These are phyloP conservation scores for Takifugu flavidus DNA, from an alignment of 2,113 vertebrate genomes.

Conservation along the genomic window DNA sequence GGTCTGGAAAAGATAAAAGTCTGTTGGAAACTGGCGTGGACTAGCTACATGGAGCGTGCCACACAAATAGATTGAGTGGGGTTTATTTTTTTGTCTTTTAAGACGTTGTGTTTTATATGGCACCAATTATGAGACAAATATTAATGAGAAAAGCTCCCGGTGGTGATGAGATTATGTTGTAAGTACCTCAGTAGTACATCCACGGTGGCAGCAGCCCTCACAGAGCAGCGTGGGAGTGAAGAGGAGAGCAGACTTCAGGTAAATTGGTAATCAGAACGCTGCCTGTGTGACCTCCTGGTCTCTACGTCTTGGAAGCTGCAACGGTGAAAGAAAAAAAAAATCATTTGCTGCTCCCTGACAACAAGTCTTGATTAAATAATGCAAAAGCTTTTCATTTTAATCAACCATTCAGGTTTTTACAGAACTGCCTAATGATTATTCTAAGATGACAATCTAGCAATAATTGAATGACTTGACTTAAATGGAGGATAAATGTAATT, in stretches of 20 bases:
- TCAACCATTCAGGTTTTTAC: conserved; percentile 50
- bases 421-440: conserved; percentile 50
- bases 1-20: too few relatives aligned
- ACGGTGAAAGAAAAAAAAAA: conserved; percentile 24
- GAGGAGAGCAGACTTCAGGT: conserved; percentile 10
- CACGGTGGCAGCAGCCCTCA: too few relatives aligned
- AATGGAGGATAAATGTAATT: conserved; percentile 45
- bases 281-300: conserved; percentile 27
- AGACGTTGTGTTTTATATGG: background rate
- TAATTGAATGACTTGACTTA: conserved; percentile 43
- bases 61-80: background rate
- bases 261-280: conserved; percentile 34
- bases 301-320: conserved; percentile 1
- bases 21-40: too few relatives aligned
- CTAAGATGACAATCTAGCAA: conserved; percentile 38
- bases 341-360: conserved; percentile 32
- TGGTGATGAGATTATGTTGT: background rate
- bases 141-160: background rate
- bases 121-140: background rate
- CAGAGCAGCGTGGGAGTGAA: background rate
- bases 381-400: conserved; percentile 42
- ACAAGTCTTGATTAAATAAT: conserved; percentile 49
- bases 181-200: too few relatives aligned
- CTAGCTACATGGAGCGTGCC: too few relatives aligned
- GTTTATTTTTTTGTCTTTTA: too few relatives aligned